Evolutionary conservation across 2,797 vertebrate species (phyloP).

Genomic region (Sardinella longiceps): DNA sequence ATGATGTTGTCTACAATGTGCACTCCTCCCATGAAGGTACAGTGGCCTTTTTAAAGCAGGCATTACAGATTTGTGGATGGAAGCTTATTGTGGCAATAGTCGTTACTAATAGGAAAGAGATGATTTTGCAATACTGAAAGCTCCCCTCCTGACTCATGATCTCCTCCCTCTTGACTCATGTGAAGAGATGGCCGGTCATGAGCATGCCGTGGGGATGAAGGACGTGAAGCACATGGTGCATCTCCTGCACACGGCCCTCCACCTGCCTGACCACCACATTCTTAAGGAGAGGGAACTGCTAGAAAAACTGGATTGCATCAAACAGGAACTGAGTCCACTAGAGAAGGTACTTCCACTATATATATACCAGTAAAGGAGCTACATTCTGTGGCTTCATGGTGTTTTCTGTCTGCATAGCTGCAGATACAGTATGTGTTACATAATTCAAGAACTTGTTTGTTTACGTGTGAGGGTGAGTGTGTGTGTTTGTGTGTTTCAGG

Average conservation of each 20-base stretch:
- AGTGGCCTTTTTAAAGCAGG: not conserved
- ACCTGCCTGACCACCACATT: slow-evolving; percentile 81
- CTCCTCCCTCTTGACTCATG: no score
- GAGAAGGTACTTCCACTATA: slow-evolving; percentile 78
- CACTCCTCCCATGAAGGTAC: slow-evolving; percentile 78
- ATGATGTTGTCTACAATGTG: slow-evolving; percentile 74
- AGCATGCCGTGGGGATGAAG: slow-evolving; percentile 70
- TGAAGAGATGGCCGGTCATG: slow-evolving; percentile 68
- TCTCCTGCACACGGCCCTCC: slow-evolving; percentile 81
- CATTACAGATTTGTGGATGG: no score
- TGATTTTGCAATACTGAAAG: not conserved
- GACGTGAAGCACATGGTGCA: slow-evolving; percentile 85
- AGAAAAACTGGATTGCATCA: slow-evolving; percentile 80
- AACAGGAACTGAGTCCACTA: slow-evolving; percentile 84
- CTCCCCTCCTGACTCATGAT: not conserved
- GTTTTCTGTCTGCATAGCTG: not conserved
- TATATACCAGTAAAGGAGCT: not conserved
- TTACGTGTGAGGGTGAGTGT: not conserved
- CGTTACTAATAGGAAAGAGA: not conserved
- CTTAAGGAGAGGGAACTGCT: slow-evolving; percentile 81
- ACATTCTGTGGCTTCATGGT: not conserved
- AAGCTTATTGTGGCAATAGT: not conserved
- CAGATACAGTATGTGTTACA: no score
- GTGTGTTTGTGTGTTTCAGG: slow-evolving; percentile 62
- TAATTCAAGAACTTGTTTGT: not conserved